Percentiles rank a stretch among this genome's conserved stretches.
Conservation (phyloP, 2,888 invertebrate genomes). For the Poecilobothrus nobilitatus region DNA sequence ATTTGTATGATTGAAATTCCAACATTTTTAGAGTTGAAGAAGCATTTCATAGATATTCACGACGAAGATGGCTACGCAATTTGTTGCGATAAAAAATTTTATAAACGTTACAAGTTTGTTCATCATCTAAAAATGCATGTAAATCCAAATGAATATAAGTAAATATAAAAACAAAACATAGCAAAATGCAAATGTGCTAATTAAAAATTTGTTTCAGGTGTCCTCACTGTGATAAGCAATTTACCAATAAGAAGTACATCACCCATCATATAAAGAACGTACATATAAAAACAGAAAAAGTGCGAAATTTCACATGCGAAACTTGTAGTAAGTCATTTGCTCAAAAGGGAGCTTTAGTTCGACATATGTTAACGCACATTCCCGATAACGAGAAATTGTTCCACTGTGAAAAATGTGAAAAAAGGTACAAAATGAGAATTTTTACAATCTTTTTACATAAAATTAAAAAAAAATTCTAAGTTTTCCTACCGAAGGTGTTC, state of each 20-base stretch:
- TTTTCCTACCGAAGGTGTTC: constrained; percentile 34
- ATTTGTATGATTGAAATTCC: constrained; percentile 32
- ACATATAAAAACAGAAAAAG: constrained; percentile 28
- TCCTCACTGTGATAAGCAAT: constrained; percentile 34
- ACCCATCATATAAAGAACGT: constrained; percentile 39
- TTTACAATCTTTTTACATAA: not conserved
- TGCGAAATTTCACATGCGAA: not conserved
- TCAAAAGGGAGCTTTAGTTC: constrained; percentile 9
- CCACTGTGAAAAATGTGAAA: constrained; percentile 18
- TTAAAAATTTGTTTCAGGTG: not conserved
- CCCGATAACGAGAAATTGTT: constrained; percentile 16
- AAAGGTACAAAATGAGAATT: constrained; percentile 14
- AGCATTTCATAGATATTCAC: constrained; percentile 37
- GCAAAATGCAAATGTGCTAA: not conserved
- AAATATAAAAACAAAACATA: constrained; percentile 23
- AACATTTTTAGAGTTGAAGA: constrained; percentile 34
- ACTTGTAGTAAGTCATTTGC: constrained; percentile 5
- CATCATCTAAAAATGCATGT: constrained; percentile 40
- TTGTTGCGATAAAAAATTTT: constrained; percentile 41
- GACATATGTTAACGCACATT: constrained; percentile 17
- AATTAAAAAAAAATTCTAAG: constrained; percentile 22
- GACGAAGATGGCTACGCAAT: constrained; percentile 34
- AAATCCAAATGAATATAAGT: constrained; percentile 42
- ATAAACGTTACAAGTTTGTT: constrained; percentile 35
- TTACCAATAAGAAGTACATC: constrained; percentile 39